Percentiles rank a stretch among this genome's conserved stretches.
phyloP scores from a whole-genome alignment of 2,797 vertebrate genomes.

The Chrosomus eos region DNA sequence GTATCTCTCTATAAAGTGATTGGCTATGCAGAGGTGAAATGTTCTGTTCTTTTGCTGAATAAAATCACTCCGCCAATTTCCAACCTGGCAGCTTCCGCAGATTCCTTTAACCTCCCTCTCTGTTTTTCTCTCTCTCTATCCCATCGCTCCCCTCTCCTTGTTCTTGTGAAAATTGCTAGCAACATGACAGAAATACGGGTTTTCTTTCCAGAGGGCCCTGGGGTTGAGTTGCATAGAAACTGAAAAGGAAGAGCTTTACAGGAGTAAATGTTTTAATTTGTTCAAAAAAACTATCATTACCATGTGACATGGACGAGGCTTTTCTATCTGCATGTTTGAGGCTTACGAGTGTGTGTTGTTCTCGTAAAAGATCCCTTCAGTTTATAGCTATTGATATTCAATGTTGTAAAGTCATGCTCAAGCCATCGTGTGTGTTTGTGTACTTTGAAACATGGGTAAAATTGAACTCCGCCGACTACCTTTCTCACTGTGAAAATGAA shows the following conservation, averaged over 20 bases:
- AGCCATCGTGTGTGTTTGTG: neutral
- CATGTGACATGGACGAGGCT: neutral
- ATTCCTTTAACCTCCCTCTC: slow-evolving; percentile 44
- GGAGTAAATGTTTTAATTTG: slow-evolving; percentile 48
- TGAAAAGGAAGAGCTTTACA: slow-evolving; percentile 14
- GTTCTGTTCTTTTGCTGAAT: slow-evolving; percentile 46
- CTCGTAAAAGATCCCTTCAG: slow-evolving; percentile 1
- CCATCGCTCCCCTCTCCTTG: slow-evolving; percentile 17
- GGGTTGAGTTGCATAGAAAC: slow-evolving; percentile 24
- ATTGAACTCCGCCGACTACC: neutral
- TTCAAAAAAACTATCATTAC: slow-evolving; percentile 29
- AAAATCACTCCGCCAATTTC: slow-evolving; percentile 53
- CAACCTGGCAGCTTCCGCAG: slow-evolving; percentile 54
- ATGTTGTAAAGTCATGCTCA: neutral
- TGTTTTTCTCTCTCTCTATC: slow-evolving; percentile 27
- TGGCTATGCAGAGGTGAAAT: slow-evolving; percentile 56
- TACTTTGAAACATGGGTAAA: neutral
- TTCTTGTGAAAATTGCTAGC: slow-evolving; percentile 43
- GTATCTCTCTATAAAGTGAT: slow-evolving; percentile 40
- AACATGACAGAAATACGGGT: slow-evolving; percentile 34
- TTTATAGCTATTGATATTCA: slow-evolving; percentile 26
- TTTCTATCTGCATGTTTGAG: neutral
- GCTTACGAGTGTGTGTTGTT: slow-evolving; percentile 1
- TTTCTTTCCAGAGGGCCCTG: slow-evolving; percentile 23
- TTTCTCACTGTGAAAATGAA: neutral